Base-by-base conservation (phyloP, 2,888 invertebrate genomes). In the Rhyacophila evoluta region DNA sequence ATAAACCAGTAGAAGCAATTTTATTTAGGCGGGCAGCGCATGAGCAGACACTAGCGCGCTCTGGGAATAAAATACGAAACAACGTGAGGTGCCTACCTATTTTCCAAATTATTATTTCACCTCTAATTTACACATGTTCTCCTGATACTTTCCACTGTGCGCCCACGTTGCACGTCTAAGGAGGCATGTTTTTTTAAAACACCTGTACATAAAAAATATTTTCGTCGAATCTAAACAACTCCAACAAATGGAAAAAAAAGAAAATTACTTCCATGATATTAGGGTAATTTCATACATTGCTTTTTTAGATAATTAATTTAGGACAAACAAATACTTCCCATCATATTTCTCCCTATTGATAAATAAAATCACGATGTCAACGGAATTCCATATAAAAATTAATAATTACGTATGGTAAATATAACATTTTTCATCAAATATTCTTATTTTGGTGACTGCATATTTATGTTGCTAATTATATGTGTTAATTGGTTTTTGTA, bases 1-100 rank as follows among this genome's bases (percentile, higher is more conserved):
- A 80, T 80, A 80, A 80, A 80, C 78, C 78, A 78, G 80, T 72
- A 55, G 80, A 80, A 78, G 76, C 80, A 78, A 80, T 80, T 80
- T 80, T 80, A 80, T 78, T 78, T 73, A 75, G 80, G 19, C 55
- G 55, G 55, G 55, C 55, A 55, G 55, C 67, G 67, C 70, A 36
- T 70, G 75, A 67, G 75, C 75, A 75, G 70, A 38, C 29, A 36
- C 36, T 19, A 27, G 37, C 70, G 75, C 69, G 75, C 75, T 33
- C 27, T 37, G 68, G 68, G 75, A 75, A 75, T 75, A 75, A 75
- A 75, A 75, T 67, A 75, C 71, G 72, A 72, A 29, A 39, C 39
- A 39, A 39, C 72, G 72, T 72, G 72, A 72, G 72, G 72, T 25
- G 72, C 38, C 10, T 72, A 36, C 72, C 36, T 36, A 72, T 72